Evolutionary conservation across 2,113 vertebrate species (phyloP), one percentile per base, ranked within the genome.

Genomic region (Lampris megalopsis): DNA sequence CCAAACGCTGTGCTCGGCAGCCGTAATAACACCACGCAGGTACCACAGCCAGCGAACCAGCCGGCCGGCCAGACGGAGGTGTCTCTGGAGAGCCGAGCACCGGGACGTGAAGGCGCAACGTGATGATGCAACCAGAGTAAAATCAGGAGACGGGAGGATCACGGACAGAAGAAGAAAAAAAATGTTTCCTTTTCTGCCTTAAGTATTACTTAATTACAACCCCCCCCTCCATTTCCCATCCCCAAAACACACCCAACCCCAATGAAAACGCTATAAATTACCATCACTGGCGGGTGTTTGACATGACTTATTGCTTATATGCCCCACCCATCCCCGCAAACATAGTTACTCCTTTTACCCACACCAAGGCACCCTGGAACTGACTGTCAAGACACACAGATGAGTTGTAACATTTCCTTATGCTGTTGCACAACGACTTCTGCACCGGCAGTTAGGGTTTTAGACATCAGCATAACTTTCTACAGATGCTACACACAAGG

Each of bases 61-160:
- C 8, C 54, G 8, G 54, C 70, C 40, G 37, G 40, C 86, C 81
- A 89, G 70, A 71, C 72, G 24, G 82, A 92, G 89, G 90, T 93
- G 90, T 93, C 89, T 86, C 84, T 40, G 38, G 80, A 89, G 87
- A 80, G 75, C 67, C 36, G 10, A 82, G 71, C 9, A 76, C 75
- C 59, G 79, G 86, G 80, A 89, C 80, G 83, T 56, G 70, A 70
- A 79, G 75, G 82, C 77, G 75, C 50, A 77, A 84, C 59, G 68
- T 74, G 73, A 87, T 92, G 88, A 91, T 88, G 86, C 87, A 88
- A 90, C 81, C 85, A 80, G 56, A 78, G 79, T 76, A 54, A 67
- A 78, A 66, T 24, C 75, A 71, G 66, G 71, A 73, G 42, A 66
- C 48, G 70, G 63, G 64, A 63, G 36, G 71, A 43, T 58, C 68